Evolutionary conservation across 2,888 invertebrate species (phyloP).

Genomic region (Magallana nippona): DNA sequence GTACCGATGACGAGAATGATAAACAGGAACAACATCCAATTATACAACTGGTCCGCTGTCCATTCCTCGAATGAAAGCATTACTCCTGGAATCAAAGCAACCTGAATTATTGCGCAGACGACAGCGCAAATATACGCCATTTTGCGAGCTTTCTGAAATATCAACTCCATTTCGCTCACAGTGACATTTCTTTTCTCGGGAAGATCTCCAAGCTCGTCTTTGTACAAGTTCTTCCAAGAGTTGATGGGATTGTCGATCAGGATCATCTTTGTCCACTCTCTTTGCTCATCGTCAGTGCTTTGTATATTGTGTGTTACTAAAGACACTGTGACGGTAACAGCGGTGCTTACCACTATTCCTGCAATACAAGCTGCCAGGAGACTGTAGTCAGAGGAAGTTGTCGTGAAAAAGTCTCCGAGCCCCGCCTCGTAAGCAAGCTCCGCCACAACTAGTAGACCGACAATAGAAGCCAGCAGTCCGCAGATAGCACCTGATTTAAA

Average conservation of each 20-base stretch:
- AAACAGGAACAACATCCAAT: not conserved
- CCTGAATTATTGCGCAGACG: conserved; percentile 60
- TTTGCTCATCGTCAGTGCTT: conserved; percentile 51
- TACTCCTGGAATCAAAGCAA: conserved; percentile 66
- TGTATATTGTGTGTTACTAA: conserved; percentile 65
- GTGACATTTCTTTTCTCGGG: conserved; percentile 59
- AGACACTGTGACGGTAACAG: conserved; percentile 69
- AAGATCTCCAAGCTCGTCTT: conserved; percentile 66
- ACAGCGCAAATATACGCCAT: conserved; percentile 67
- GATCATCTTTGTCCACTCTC: conserved; percentile 68
- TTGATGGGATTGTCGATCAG: conserved; percentile 72
- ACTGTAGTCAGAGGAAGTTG: conserved; percentile 65
- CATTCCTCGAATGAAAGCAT: conserved; percentile 65
- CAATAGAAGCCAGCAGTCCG: not conserved
- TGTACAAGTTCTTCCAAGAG: conserved; percentile 66
- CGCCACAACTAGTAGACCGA: not conserved
- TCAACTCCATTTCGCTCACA: conserved; percentile 59
- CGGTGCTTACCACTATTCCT: conserved; percentile 65
- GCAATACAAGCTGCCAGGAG: conserved; percentile 70
- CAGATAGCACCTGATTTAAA: not conserved
- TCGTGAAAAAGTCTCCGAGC: conserved; percentile 54
- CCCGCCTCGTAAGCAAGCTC: not conserved
- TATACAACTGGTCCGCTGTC: not conserved
- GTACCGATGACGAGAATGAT: not conserved
- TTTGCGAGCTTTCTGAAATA: conserved; percentile 65